Evolutionary conservation across 2,797 vertebrate genomes (phyloP).

Genomic region (Tragelaphus eurycerus): DNA sequence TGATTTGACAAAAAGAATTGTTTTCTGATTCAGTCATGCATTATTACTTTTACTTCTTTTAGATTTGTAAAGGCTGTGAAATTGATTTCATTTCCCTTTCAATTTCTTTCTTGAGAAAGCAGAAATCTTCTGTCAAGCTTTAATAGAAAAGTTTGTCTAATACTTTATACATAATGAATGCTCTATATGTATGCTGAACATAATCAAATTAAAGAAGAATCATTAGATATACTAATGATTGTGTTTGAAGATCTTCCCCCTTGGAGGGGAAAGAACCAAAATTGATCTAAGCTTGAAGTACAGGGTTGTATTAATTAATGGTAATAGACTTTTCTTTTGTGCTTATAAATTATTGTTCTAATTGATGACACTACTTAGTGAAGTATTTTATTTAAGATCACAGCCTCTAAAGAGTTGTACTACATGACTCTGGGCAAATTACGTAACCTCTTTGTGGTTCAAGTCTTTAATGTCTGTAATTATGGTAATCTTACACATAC

Average conservation of each 20-base stretch:
- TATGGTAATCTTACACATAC: background rate
- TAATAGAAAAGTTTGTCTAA: background rate
- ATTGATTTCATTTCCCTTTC: background rate
- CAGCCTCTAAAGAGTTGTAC: background rate
- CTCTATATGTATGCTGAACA: background rate
- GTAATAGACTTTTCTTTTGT: background rate
- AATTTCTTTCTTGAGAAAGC: background rate
- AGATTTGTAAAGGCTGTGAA: slow-evolving; percentile 11
- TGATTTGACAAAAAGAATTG: background rate
- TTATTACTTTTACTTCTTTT: slow-evolving; percentile 13
- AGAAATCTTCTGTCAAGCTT: slow-evolving; percentile 10
- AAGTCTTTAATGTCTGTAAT: slow-evolving; percentile 15
- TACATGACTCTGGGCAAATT: background rate
- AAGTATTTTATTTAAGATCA: slow-evolving; percentile 34
- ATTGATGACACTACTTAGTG: background rate
- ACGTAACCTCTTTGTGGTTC: background rate
- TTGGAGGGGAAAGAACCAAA: background rate
- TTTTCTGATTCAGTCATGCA: background rate
- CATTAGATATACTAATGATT: slow-evolving; percentile 12
- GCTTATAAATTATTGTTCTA: background rate
- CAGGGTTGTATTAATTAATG: background rate
- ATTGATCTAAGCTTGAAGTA: background rate
- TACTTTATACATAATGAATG: background rate
- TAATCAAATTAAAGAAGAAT: background rate
- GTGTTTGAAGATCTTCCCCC: background rate